Base-by-base conservation (phyloP, 2,888 invertebrate species). In the Leptopilina myrica region DNA sequence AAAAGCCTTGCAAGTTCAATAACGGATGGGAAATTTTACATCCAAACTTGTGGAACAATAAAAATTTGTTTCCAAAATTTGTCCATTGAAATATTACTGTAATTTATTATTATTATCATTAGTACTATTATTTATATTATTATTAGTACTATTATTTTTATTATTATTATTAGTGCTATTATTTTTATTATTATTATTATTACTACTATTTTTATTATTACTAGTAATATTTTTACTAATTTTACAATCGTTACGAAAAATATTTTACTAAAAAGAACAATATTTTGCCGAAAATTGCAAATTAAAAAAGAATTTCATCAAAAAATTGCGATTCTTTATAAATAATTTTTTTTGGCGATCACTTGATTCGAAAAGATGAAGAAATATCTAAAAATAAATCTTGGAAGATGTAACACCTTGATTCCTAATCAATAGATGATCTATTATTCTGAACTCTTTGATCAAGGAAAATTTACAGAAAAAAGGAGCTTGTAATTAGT, bases 341-440 rank as follows among this genome's bases (percentile, higher is more conserved):
- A 59, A 59, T 59, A 59, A 59, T 59, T 43, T 59, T 59, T 59
- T 59, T 59, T 59, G 15, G 59, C 59, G n/a, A 59, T 59, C n/a
- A 1, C n/a, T 59, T 49, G 49, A 59, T 59, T 59, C n/a, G 15
- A 7, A 15, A 62, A 62, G 62, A 62, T 59, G 59, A 59, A 15
- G 59, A 59, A n/a, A 59, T 59, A 59, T 15, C 15, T 59, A 14
- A 59, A 59, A 59, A 59, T 59, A 59, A 59, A 59, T 59, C 59
- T 59, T 59, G 59, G 15, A 59, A n/a, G 14, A 59, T 59, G 59
- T 59, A 59, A 59, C 14, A 59, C n/a, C 59, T n/a, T n/a, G 15
- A 59, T 59, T 59, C 59, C n/a, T 59, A 59, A 59, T 59, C 59
- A 59, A 59, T 15, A 59, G 49, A 12, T 12, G 49, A 49, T 49